Evolutionary conservation across 2,797 vertebrate species (phyloP), one percentile per base, ranked within the genome.

Genomic region (Todus mexicanus): DNA sequence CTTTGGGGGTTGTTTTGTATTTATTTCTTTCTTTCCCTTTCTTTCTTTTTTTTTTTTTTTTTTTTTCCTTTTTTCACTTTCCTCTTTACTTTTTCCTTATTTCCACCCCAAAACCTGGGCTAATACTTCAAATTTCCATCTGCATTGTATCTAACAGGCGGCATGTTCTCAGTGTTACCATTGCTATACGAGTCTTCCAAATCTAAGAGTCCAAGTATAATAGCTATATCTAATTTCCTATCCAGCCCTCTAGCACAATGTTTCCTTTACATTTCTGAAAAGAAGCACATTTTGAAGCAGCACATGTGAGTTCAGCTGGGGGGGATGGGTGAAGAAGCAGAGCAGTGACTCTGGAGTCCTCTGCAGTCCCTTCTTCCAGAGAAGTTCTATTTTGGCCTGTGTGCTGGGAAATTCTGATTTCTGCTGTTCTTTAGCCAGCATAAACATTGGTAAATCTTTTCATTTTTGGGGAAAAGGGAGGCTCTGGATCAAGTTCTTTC

Each of bases 271-370:
- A 1, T 38, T 73, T 90, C 17, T 54, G 43, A 7, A 8, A 19
- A 35, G 26, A 19, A 3, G 3, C 3, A 1, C 0, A 0, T 25
- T 60, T 47, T 40, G 37, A 31, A 33, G 1, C 13, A 14, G 8
- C 22, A 6, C 43, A 6, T 9, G 3, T 15, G 51, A 13, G 11
- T 19, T 60, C 45, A 27, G 7, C 16, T 31, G 40, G 16, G 27
- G 0, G 5, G 8, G 47, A 40, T 11, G 29, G 47, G 43, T 11
- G 29, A 20, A 59, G 70, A 14, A 51, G 31, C 7, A 25, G 42
- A 59, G 47, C 1, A 7, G 7, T 5, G n/a, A 22, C 9, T 38
- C 23, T 7, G 0, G 2, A 4, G 15, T 29, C 33, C n/a, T 42
- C 9, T 13, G 38, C 37, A 51, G 23, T 10, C 3, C 0, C 33